phyloP scores from a whole-genome alignment of 2,113 vertebrate species.

The Willisornis vidua region DNA sequence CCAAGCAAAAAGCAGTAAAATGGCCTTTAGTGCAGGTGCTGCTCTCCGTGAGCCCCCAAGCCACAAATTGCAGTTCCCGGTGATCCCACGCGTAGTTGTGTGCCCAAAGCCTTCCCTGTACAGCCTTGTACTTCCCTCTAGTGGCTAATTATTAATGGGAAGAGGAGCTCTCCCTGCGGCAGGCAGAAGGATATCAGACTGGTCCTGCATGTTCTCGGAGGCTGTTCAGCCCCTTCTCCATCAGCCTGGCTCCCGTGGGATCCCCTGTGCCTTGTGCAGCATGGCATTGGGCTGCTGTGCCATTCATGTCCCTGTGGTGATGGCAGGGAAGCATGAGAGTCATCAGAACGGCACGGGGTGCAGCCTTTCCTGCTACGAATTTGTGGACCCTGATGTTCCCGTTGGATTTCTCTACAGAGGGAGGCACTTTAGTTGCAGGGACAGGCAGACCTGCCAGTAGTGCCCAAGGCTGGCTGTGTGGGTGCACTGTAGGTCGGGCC shows the following conservation, averaged over 20 bases:
- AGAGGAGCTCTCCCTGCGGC: neutral
- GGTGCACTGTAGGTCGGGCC: neutral
- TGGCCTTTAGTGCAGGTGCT: neutral
- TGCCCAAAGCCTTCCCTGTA: rapidly evolving
- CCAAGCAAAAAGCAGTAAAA: neutral
- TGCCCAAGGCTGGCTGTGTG: neutral
- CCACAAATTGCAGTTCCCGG: rapidly evolving
- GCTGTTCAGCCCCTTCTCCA: neutral
- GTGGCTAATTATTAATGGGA: neutral
- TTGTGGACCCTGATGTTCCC: rapidly evolving
- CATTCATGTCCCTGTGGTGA: rapidly evolving
- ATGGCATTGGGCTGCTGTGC: neutral
- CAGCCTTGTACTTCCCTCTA: neutral
- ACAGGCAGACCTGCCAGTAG: neutral
- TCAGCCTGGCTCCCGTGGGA: rapidly evolving
- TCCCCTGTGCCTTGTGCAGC: rapidly evolving
- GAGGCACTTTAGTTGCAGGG: neutral
- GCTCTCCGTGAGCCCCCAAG: neutral
- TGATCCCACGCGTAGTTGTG: rapidly evolving
- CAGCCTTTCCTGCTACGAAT: neutral
- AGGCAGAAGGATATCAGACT: neutral
- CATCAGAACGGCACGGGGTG: rapidly evolving
- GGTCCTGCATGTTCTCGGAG: rapidly evolving
- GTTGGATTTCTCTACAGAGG: neutral
- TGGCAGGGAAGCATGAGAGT: rapidly evolving